Evolutionary conservation across 2,113 vertebrate genomes (phyloP), one percentile per base, ranked within the genome.

Genomic region (Leptosomus discolor): DNA sequence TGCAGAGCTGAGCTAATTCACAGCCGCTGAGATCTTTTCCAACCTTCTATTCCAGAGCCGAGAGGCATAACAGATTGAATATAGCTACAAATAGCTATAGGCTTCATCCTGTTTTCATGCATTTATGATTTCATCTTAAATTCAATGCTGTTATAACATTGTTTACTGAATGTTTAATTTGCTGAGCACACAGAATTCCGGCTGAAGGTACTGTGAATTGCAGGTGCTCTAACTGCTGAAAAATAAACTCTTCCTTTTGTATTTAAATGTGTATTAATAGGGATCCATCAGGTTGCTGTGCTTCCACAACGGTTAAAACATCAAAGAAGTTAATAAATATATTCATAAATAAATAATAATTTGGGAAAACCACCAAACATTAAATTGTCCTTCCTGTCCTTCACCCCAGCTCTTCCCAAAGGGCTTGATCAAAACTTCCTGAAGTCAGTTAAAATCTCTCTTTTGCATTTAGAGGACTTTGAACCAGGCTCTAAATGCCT

Each of bases 101-200:
- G 77, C 89, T 90, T 95, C 4, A 37, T 92, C 84, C 84, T 85
- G n/a, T 82, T 95, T 95, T 87, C 61, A 90, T 90, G 91, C 91
- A 76, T 92, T 95, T 88, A 79, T 92, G 77, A 85, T 85, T 97
- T 82, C 57, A 61, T 95, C 80, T 92, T 92, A 82, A 97, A 96
- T 91, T 90, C 76, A 91, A 73, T 19, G n/a, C 48, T 95, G 32
- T 57, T 90, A 65, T 54, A 95, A 91, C 39, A 37, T 87, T 94
- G 76, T 95, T 95, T 96, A 85, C 69, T 85, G 89, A 88, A 81
- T 10, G 3, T 91, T 91, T 76, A 95, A 91, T 91, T 96, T 88
- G 90, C 93, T 86, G 93, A 97, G 71, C 50, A 56, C 50, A 82
- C 78, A 93, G 63, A 94, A 95, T 77, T 95, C 87, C 85, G 91